Evolutionary conservation across 2,888 invertebrate genomes (phyloP).

Genomic region (Entomobrya proxima): DNA sequence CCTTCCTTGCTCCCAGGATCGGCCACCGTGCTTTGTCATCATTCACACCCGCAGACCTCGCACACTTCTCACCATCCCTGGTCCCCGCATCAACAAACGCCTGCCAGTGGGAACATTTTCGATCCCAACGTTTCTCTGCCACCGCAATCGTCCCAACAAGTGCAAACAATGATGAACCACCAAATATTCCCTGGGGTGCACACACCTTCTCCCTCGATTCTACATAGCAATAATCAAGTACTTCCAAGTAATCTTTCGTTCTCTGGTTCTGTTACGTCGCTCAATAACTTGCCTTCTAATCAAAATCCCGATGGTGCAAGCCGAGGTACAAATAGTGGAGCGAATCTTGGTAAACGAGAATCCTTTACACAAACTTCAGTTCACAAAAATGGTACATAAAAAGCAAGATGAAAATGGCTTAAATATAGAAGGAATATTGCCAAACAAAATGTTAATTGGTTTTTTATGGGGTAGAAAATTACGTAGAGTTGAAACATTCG

Average conservation of each 20-base stretch:
- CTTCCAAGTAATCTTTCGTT: slow-evolving; percentile 26
- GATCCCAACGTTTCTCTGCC: not conserved
- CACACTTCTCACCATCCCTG: not conserved
- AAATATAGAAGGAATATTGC: not conserved
- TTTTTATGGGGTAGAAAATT: not conserved
- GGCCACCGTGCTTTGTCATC: slow-evolving; percentile 18
- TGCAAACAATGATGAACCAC: not conserved
- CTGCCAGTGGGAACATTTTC: not conserved
- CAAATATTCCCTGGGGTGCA: slow-evolving; percentile 14
- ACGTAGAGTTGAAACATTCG: not conserved
- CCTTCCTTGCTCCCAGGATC: slow-evolving; percentile 23
- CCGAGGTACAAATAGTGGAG: not conserved
- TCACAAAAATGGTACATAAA: not conserved
- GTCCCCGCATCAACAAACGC: not conserved
- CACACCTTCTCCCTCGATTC: slow-evolving; percentile 36
- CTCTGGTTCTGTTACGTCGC: slow-evolving; percentile 46
- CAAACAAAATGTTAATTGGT: not conserved
- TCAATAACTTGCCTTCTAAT: slow-evolving; percentile 25
- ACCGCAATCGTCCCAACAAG: slow-evolving; percentile 17
- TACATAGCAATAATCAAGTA: slow-evolving; percentile 30
- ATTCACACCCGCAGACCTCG: not conserved
- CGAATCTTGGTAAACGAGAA: not conserved
- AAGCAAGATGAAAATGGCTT: not conserved
- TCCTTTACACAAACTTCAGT: slow-evolving; percentile 39
- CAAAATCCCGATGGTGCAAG: too few species aligned